Evolutionary conservation across 2,797 vertebrate species (phyloP), one percentile per base, ranked within the genome.

Genomic region (Falco peregrinus): DNA sequence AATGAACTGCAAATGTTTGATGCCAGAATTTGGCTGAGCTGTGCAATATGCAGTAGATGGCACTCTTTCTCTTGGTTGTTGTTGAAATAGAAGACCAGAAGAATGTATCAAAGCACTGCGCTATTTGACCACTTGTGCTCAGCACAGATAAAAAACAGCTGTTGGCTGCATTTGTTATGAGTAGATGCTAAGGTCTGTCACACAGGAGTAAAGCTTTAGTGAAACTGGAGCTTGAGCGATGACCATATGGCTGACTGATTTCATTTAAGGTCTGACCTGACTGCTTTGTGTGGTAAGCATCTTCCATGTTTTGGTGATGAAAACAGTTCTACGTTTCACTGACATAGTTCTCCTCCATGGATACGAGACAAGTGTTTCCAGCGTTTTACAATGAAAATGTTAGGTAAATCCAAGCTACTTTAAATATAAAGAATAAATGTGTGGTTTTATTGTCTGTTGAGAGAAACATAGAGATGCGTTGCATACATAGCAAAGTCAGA

Each of bases 41-140:
- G 56, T 18, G 19, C 13, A 22, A 22, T 26, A 11, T 83, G 70
- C 97, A 94, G 90, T 80, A 97, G 97, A 37, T 95, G 97, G 96
- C 96, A 90, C 90, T 96, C 71, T 96, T 95, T 81, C 77, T 79
- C 93, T 91, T 39, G n/a, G 17, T 48, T 95, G 47, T 25, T 84
- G n/a, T 67, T 87, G 48, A 83, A 84, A 28, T 17, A 35, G 26
- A 76, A 59, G 43, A 59, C 33, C 37, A 21, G 64, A 69, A 31
- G 21, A 90, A 28, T 73, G 14, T 25, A 18, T 48, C 37, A 28
- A 77, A 87, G 35, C 45, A 13, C 16, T 77, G 65, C 35, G 39
- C 83, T 84, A 2, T 78, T 43, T 50, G 31, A 43, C 10, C n/a
- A 26, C 26, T 89, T 87, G 9, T 57, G 24, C 64, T 92, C 13